Conservation (phyloP, 2,113 vertebrate genomes). For the Halichoerus grypus region DNA sequence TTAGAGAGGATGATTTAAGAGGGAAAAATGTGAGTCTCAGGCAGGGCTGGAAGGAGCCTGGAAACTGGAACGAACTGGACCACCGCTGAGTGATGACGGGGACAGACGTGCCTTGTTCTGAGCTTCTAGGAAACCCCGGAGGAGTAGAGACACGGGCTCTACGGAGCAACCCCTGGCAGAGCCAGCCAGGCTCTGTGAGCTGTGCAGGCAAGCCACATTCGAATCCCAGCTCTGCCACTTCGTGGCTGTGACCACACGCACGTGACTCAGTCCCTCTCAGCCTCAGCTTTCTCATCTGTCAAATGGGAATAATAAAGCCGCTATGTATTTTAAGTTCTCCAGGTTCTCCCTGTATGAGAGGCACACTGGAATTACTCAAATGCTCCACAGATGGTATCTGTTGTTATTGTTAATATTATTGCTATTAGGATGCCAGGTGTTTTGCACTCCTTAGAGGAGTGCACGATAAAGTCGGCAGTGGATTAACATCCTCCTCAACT, state of each 20-base stretch:
- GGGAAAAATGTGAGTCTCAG: not conserved
- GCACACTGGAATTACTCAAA: not conserved
- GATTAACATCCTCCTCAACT: not conserved
- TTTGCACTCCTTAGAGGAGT: not conserved
- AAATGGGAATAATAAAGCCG: not conserved
- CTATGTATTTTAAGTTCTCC: not conserved
- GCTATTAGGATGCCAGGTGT: not conserved
- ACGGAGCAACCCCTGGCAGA: not conserved
- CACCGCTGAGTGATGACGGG: not conserved
- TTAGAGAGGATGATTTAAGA: not conserved
- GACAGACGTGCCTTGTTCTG: not conserved
- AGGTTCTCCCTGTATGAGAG: not conserved
- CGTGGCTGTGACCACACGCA: not conserved
- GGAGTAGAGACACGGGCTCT: not conserved
- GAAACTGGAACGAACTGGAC: not conserved
- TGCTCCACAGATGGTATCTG: not conserved
- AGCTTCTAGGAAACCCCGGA: not conserved
- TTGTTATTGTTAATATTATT: not conserved
- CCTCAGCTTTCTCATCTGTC: not conserved
- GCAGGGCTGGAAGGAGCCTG: not conserved
- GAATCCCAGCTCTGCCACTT: not conserved
- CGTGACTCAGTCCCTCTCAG: not conserved
- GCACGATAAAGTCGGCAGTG: accelerated
- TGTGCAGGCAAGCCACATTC: not conserved
- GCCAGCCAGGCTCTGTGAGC: not conserved